phyloP scores from a whole-genome alignment of 1,140 invertebrate genomes.

The Leucophenga varia region DNA sequence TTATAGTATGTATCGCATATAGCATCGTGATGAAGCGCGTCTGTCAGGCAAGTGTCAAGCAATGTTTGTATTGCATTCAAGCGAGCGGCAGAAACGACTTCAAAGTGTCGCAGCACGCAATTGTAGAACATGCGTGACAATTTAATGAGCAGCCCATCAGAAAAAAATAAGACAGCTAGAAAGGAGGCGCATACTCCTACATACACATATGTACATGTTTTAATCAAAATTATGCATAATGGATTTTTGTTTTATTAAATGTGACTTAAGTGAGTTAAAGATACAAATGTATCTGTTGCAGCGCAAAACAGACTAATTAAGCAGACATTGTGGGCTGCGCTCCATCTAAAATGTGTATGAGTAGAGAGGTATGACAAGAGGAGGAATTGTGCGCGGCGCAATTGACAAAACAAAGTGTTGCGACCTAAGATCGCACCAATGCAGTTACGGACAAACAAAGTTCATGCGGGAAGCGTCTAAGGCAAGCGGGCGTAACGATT shows the following conservation, averaged over 20 bases:
- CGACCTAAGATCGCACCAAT: no score
- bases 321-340: constrained; percentile 32
- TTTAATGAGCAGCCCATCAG: constrained; percentile 37
- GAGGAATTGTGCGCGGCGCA: no score
- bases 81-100: constrained; percentile 17
- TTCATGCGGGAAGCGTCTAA: background rate
- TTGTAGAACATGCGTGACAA: constrained; percentile 49
- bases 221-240: constrained; percentile 52
- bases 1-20: no score
- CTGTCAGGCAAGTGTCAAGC: constrained; percentile 48
- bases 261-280: constrained; percentile 51
- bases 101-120: constrained; percentile 29
- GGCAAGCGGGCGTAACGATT: constrained; percentile 23
- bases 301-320: constrained; percentile 52
- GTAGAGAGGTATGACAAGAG: no score
- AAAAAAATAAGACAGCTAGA: no score
- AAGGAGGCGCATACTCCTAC: no score
- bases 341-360: no score
- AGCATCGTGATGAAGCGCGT: constrained; percentile 23
- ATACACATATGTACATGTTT: no score
- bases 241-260: constrained; percentile 55
- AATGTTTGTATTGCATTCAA: constrained; percentile 29
- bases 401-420: constrained; percentile 40
- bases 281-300: constrained; percentile 22
- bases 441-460: background rate